Percentiles rank a stretch among this genome's conserved stretches.
Conservation (phyloP, 92 coral and sea anemone genomes). For the Zoanthus solanderi region DNA sequence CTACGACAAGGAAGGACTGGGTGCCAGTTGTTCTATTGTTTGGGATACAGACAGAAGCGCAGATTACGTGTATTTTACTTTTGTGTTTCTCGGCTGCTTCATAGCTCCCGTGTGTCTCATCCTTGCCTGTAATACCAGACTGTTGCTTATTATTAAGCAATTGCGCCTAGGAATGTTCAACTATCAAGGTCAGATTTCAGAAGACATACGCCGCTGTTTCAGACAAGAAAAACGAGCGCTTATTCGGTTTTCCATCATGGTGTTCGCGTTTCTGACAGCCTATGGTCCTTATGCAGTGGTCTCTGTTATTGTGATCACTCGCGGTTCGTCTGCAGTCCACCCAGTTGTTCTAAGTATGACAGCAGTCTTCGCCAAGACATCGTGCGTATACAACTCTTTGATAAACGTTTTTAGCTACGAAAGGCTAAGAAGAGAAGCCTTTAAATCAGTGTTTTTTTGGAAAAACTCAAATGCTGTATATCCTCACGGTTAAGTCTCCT, state of each 20-base stretch:
- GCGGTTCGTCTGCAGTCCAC: conserved; percentile 43
- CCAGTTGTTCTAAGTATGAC: conserved; percentile 55
- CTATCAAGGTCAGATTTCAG: conserved; percentile 7
- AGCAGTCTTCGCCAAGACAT: conserved; percentile 63
- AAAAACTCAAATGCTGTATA: not conserved
- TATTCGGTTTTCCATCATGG: conserved; percentile 18
- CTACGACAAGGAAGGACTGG: conserved; percentile 67
- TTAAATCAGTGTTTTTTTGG: not conserved
- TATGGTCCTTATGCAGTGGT: conserved; percentile 61
- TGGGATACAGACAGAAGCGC: conserved; percentile 63
- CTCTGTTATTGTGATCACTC: conserved; percentile 41
- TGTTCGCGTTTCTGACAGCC: conserved; percentile 38
- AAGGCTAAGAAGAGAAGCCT: conserved; percentile 3
- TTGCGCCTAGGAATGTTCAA: conserved; percentile 46
- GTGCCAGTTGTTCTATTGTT: conserved; percentile 69
- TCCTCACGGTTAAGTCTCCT: not conserved
- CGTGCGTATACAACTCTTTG: conserved; percentile 54
- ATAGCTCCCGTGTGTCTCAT: conserved; percentile 47
- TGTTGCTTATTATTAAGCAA: conserved; percentile 30
- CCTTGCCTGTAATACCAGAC: not conserved
- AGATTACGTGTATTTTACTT: conserved; percentile 64
- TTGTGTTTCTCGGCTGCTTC: conserved; percentile 70
- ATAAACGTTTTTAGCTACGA: conserved; percentile 55
- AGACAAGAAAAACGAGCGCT: conserved; percentile 14
- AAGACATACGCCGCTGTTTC: not conserved